Base-by-base conservation (phyloP, 2,113 vertebrate genomes). In the Menidia beryllina region DNA sequence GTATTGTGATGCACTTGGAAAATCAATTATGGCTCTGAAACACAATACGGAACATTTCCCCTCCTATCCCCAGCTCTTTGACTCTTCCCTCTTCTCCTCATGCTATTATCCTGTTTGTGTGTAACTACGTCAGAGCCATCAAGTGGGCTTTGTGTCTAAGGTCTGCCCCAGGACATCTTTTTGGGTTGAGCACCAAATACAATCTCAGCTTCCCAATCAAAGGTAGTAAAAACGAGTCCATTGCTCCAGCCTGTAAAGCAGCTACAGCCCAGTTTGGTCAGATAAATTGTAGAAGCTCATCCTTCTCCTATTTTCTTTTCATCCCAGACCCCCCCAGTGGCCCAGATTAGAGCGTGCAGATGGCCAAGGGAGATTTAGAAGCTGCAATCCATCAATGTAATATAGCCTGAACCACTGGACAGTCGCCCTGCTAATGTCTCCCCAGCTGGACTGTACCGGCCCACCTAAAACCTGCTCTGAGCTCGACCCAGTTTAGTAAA, bases 351-450 rank as follows among this genome's bases (percentile, higher is more conserved):
- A 86, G 84, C 64, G 73, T 86, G 80, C 85, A 91, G 91, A 91
- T 88, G 88, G 88, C 86, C 90, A 87, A 77, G 60, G 79, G 87
- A 91, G 89, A 92, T 92, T 89, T 84, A 78, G 85, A 67, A 87
- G 64, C 85, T 83, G 88, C 86, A 87, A 92, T 91, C 87, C 84
- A 92, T 90, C 89, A 89, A 86, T 88, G 85, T 88, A 77, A 89
- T 86, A 71, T 74, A 77, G 83, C 68, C 74, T 68, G 80, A 82
- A 72, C 72, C 39, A 67, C 81, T 86, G 89, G 87, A 88, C 81
- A 75, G 68, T 61, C 48, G 68, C 73, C 63, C 76, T 20, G 62
- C 78, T 83, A 83, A 88, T 83, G 48, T 78, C 69, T 68, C 83
- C 78, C 80, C 81, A 67, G 84, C 75, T 85, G 87, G 78, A 82